Evolutionary conservation across 2,797 vertebrate species (phyloP), one percentile per base, ranked within the genome.

Genomic region (Xiphorhynchus erythropygius): DNA sequence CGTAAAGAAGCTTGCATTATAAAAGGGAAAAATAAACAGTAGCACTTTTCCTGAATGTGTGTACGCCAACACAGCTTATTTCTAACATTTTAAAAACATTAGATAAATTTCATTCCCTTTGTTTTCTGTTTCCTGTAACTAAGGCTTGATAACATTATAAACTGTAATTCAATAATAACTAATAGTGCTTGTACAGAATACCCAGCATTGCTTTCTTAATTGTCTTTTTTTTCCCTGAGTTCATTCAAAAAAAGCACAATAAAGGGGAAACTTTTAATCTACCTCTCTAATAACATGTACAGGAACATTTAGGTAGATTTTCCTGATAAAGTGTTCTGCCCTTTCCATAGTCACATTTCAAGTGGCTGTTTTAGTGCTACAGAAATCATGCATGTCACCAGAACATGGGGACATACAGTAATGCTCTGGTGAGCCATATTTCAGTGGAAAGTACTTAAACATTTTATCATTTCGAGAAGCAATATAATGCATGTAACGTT

Each of bases 371-470:
- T 53, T 56, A 80, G 15, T 84, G 22, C 50, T 47, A 10, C 69
- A 52, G 60, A 86, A 90, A 41, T 93, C 55, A 15, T 39, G 46
- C 81, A 33, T 8, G 5, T 80, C 69, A 73, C 53, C 65, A 65
- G 73, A 84, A 77, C 30, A 44, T 5, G 39, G 67, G 56, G 39
- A 59, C 73, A 30, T 32, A 39, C 55, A 80, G 39, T 76, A 95
- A 91, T 84, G 80, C 83, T 82, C 18, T 55, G 49, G 13, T 76
- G 56, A 87, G 76, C 85, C 78, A 57, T 79, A 82, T 82, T 90
- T 96, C 70, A 56, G 63, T 89, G 63, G 62, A 71, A 94, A 91
- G 50, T 44, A 13, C 57, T 91, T 60, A 83, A 93, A 64, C 30
- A 63, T 90, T 90, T 69, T 87, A 46, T 88, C 33, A 50, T 57